Evolutionary conservation across 2,888 invertebrate species (phyloP).

Genomic region (Pollenia angustigena): DNA sequence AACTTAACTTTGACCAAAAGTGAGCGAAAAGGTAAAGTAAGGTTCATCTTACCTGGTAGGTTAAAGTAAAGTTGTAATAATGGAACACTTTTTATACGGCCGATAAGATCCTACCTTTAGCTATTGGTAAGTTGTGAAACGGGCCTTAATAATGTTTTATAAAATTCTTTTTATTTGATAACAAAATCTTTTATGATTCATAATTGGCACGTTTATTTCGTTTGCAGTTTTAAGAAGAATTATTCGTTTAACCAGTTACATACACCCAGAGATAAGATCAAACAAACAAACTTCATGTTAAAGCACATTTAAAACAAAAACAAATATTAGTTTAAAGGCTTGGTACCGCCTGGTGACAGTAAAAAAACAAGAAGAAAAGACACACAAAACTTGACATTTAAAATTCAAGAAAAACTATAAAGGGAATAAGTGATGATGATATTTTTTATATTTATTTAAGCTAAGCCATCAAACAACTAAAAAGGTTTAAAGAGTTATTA

Average conservation of each 20-base stretch:
- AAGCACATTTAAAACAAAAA: neutral
- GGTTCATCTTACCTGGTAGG: too few relatives aligned
- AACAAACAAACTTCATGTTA: constrained; percentile 27
- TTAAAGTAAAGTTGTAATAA: too few relatives aligned
- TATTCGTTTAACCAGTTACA: constrained; percentile 46
- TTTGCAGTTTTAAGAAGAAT: constrained; percentile 28
- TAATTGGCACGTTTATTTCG: constrained; percentile 49
- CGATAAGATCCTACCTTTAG: too few relatives aligned
- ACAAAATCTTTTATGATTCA: constrained; percentile 22
- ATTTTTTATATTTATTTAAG: neutral
- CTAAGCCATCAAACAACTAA: neutral
- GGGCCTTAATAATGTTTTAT: too few relatives aligned
- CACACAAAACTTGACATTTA: constrained; percentile 68
- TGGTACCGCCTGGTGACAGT: constrained; percentile 65
- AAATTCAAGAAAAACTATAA: neutral
- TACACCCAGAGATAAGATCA: constrained; percentile 40
- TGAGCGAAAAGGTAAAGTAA: too few relatives aligned
- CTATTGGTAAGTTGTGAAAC: too few relatives aligned
- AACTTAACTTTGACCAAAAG: too few relatives aligned
- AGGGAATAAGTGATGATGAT: neutral
- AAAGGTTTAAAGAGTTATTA: too few relatives aligned
- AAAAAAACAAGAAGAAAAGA: constrained; percentile 8
- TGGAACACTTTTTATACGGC: too few relatives aligned
- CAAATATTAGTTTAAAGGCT: constrained; percentile 49
- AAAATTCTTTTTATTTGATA: constrained; percentile 8